Evolutionary conservation across 2,888 invertebrate species (phyloP).

Genomic region (Gastrophysa polygoni): DNA sequence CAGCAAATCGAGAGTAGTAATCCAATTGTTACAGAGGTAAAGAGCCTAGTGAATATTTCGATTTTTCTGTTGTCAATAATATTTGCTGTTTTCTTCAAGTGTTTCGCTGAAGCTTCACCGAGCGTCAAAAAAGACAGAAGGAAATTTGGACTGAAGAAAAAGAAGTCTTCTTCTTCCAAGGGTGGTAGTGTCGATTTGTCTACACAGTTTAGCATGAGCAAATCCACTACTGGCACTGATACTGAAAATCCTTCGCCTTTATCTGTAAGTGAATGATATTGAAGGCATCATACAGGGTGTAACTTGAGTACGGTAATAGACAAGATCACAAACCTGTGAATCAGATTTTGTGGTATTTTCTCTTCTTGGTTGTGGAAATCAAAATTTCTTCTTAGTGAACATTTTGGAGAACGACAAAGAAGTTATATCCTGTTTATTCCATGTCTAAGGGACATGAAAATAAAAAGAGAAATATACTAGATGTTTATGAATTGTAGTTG

Average conservation of each 20-base stretch:
- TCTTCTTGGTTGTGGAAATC: no score
- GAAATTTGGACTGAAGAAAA: slow-evolving; percentile 72
- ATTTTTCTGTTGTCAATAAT: slow-evolving; percentile 9
- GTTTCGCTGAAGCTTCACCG: slow-evolving; percentile 51
- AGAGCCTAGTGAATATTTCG: slow-evolving; percentile 4
- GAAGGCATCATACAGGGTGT: no score
- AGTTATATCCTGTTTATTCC: no score
- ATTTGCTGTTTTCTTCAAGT: no score
- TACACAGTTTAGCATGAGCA: slow-evolving; percentile 54
- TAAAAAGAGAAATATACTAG: no score
- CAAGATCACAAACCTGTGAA: no score
- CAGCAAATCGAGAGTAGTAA: slow-evolving; percentile 60
- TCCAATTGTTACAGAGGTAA: slow-evolving; percentile 41
- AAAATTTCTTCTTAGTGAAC: no score
- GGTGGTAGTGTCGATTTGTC: slow-evolving; percentile 68
- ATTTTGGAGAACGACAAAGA: no score
- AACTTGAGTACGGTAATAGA: no score
- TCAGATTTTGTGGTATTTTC: no score
- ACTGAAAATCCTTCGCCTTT: slow-evolving; percentile 57
- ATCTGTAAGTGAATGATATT: slow-evolving; percentile 51
- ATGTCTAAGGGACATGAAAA: no score
- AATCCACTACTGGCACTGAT: slow-evolving; percentile 46
- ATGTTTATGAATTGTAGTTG: background rate
- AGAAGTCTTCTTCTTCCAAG: slow-evolving; percentile 62
- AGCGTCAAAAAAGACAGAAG: slow-evolving; percentile 72